phyloP scores from a whole-genome alignment of 2,888 invertebrate genomes.

The Halictus ligatus region DNA sequence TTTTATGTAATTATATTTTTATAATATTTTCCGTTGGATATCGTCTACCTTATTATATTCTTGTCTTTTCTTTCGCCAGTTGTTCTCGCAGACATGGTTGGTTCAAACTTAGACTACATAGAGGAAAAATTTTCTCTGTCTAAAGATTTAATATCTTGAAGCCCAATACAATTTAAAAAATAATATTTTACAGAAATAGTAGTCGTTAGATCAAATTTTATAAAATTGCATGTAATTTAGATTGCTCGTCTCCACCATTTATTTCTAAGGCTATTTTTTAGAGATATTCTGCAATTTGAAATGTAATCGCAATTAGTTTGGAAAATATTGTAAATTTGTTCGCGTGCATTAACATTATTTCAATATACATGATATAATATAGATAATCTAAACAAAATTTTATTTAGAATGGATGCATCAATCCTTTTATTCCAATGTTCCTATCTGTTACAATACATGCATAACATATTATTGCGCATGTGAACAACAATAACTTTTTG shows the following conservation, averaged over 20 bases:
- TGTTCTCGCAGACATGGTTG: too few relatives aligned
- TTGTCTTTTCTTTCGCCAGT: too few relatives aligned
- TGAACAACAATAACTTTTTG: neutral
- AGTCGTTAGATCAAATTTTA: neutral
- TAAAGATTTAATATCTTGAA: too few relatives aligned
- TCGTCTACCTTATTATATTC: too few relatives aligned
- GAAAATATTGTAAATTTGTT: neutral
- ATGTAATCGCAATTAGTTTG: neutral
- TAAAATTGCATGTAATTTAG: neutral
- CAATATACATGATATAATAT: neutral
- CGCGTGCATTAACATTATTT: neutral
- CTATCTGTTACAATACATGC: neutral
- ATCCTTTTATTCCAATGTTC: neutral
- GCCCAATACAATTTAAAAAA: too few relatives aligned
- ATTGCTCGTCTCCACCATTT: neutral
- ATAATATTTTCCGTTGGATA: too few relatives aligned
- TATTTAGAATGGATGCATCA: neutral
- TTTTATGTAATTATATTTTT: too few relatives aligned
- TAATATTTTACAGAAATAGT: too few relatives aligned
- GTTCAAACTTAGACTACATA: too few relatives aligned
- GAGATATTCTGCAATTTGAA: neutral
- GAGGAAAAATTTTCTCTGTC: too few relatives aligned
- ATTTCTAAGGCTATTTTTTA: neutral
- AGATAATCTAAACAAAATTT: neutral
- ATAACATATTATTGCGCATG: conserved; percentile 3